phyloP scores from a whole-genome alignment of 2,113 vertebrate species.

The Myrmecophaga tridactyla region DNA sequence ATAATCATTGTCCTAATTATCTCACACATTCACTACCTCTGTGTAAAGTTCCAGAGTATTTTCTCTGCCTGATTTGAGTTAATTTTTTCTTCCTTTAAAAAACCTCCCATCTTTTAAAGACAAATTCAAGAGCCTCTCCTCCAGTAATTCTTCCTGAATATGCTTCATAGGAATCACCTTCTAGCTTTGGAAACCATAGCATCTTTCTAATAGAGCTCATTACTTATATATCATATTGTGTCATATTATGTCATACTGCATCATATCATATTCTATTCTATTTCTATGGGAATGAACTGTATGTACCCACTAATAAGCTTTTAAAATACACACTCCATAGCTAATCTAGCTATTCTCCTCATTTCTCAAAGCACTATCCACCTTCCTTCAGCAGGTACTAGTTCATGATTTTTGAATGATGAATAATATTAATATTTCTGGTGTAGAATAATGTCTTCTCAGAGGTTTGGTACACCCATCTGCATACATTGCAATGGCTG shows the following conservation, averaged over 20 bases:
- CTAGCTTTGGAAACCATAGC: not conserved
- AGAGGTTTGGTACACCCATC: no score
- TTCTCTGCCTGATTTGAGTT: not conserved
- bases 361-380: not conserved
- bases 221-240: no score
- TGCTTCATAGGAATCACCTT: not conserved
- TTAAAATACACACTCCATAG: not conserved
- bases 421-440: not conserved
- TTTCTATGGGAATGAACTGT: not conserved
- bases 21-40: not conserved
- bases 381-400: not conserved
- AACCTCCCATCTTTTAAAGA: not conserved
- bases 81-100: not conserved
- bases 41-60: not conserved
- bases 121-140: not conserved
- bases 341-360: not conserved
- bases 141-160: not conserved
- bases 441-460: not conserved
- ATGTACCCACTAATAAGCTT: not conserved
- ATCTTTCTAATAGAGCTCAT: not conserved
- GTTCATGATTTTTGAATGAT: not conserved
- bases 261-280: no score
- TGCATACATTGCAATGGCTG: no score
- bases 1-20: not conserved
- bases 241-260: no score